Percentiles rank a stretch among this genome's conserved stretches.
phyloP scores from a whole-genome alignment of 2,797 vertebrate genomes.

The Eulemur albifrons region DNA sequence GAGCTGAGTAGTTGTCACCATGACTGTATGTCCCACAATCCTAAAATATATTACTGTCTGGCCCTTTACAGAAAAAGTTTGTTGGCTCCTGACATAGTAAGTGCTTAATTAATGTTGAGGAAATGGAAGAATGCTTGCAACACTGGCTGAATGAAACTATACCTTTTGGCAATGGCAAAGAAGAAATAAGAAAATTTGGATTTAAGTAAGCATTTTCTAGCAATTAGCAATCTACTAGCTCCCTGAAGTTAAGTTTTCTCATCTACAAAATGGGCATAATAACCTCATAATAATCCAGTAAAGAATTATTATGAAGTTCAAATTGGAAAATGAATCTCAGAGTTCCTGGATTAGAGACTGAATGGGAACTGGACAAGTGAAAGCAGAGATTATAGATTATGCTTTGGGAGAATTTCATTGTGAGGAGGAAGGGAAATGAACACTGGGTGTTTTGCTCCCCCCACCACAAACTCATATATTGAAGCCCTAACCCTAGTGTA shows the following conservation, averaged over 20 bases:
- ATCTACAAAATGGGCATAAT: not conserved
- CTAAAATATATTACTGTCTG: not conserved
- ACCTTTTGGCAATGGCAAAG: not conserved
- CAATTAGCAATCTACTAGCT: not conserved
- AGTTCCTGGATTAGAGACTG: not conserved
- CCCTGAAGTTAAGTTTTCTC: not conserved
- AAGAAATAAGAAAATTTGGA: not conserved
- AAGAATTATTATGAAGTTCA: not conserved
- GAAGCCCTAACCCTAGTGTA: not conserved
- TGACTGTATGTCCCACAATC: not conserved
- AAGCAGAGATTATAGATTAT: not conserved
- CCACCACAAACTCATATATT: not conserved
- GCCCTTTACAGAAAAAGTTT: not conserved
- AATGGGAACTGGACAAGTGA: not conserved
- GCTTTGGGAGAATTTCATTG: not conserved
- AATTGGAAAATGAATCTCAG: not conserved
- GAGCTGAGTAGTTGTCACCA: not conserved
- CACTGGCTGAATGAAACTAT: not conserved
- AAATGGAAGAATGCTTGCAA: not conserved
- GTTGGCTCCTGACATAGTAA: not conserved
- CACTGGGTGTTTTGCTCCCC: not conserved
- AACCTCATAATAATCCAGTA: not conserved
- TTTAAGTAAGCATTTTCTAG: not conserved
- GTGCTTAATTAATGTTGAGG: not conserved
- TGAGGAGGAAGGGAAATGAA: not conserved